These are phyloP conservation scores for Alligator sinensis DNA, from an alignment of 2,113 vertebrate species.

Conservation along the genomic window DNA sequence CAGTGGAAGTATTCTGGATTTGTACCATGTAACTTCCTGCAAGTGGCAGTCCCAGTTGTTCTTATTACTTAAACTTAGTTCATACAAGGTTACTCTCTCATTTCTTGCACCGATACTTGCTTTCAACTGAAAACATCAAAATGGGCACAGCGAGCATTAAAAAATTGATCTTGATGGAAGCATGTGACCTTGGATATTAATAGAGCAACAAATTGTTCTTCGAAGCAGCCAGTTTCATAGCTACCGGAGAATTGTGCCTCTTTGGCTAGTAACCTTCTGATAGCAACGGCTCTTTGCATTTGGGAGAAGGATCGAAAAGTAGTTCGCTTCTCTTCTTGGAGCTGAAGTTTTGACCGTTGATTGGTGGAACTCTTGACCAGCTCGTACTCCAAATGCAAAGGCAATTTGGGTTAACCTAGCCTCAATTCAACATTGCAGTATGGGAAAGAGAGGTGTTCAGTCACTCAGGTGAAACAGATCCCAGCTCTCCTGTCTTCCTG, in stretches of 20 bases:
- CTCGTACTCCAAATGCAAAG: neutral
- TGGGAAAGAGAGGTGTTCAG: too few species aligned
- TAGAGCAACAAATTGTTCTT: neutral
- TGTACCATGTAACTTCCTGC: rapidly evolving
- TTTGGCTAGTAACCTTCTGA: neutral
- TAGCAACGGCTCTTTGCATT: neutral
- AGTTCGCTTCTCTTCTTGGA: neutral
- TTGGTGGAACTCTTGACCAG: neutral
- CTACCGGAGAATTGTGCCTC: neutral
- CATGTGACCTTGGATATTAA: neutral
- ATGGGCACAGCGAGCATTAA: neutral
- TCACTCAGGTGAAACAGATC: too few species aligned
- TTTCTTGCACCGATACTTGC: neutral
- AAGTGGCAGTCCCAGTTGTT: neutral
- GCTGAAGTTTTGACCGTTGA: neutral
- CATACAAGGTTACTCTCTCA: neutral
- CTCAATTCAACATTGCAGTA: too few species aligned
- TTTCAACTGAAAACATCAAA: neutral
- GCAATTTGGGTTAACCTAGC: neutral
- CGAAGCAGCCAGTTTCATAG: neutral
- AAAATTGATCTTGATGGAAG: neutral
- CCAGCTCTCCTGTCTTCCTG: too few species aligned
- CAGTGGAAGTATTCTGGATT: rapidly evolving
- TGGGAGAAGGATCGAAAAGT: neutral
- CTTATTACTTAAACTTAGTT: neutral